Evolutionary conservation across 2,888 invertebrate species (phyloP).

Genomic region (Ophioninae sp.): DNA sequence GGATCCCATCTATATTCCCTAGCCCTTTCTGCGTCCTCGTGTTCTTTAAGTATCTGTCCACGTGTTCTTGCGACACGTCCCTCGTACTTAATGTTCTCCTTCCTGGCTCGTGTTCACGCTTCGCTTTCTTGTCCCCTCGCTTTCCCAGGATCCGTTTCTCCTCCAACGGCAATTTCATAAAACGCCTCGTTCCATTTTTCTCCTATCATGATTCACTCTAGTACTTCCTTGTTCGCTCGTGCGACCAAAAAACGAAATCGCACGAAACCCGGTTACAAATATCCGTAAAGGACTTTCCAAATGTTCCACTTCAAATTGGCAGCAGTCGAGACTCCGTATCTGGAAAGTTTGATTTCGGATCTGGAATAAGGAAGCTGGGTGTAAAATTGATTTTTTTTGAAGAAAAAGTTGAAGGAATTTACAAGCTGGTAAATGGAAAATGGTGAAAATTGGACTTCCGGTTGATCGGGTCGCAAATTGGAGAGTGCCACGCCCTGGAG

Average conservation of each 20-base stretch:
- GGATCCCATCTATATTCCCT: neutral
- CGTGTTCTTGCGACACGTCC: neutral
- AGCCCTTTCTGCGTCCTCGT: neutral
- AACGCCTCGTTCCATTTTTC: neutral
- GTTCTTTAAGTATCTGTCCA: conserved; percentile 1
- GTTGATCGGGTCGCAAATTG: neutral
- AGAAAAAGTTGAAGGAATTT: neutral
- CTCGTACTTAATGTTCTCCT: neutral
- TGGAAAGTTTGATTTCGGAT: too few species aligned
- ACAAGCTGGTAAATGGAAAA: neutral
- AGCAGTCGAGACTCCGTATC: too few species aligned
- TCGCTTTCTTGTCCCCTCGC: neutral
- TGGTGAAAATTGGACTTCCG: neutral
- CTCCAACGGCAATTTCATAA: neutral
- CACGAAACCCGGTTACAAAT: too few species aligned
- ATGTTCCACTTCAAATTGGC: too few species aligned
- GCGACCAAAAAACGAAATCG: too few species aligned
- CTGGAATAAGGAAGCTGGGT: too few species aligned
- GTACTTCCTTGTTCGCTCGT: too few species aligned
- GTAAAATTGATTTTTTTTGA: neutral
- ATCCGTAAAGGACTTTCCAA: neutral
- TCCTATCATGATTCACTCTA: neutral
- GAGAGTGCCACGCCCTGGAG: neutral
- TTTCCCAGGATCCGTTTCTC: neutral
- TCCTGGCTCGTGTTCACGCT: neutral